Percentiles rank a stretch among this genome's conserved stretches.
Evolutionary conservation across 2,797 vertebrate genomes (phyloP).

Genomic region (Salmo trutta): DNA sequence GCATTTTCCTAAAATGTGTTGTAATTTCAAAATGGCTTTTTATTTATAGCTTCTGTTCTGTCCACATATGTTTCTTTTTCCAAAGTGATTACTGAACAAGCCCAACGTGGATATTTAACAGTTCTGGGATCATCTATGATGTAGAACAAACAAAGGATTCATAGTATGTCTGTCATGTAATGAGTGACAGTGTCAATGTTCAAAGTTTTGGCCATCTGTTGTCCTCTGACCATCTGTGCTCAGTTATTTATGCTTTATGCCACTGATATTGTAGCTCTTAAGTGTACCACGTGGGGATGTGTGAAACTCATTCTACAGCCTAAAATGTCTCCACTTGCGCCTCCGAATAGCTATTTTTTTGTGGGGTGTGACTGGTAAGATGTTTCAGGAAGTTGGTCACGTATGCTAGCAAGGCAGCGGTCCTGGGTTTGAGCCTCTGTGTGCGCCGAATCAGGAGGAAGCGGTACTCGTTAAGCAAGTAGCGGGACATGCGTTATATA

Average conservation of each 20-base stretch:
- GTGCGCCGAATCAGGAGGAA: too few species aligned
- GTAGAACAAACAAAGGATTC: not conserved
- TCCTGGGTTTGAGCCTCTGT: too few species aligned
- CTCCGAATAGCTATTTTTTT: too few species aligned
- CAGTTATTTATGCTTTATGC: not conserved
- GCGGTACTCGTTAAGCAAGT: too few species aligned
- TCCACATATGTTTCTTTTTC: not conserved
- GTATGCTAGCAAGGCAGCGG: too few species aligned
- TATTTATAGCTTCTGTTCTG: not conserved
- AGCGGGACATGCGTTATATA: too few species aligned
- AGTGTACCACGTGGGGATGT: too few species aligned
- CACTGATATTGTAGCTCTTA: not conserved
- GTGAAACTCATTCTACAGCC: too few species aligned
- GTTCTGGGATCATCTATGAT: slow-evolving; percentile 4
- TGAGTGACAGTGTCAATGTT: not conserved
- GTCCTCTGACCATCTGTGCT: not conserved
- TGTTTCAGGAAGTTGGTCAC: too few species aligned
- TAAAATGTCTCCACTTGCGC: too few species aligned
- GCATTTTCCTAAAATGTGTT: not conserved
- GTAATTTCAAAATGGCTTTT: too few species aligned
- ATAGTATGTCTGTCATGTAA: not conserved
- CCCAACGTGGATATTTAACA: not conserved
- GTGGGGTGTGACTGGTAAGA: too few species aligned
- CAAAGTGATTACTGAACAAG: not conserved
- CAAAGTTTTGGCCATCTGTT: not conserved